A percentile compares a stretch with the other conserved stretches of the same genome.
Evolutionary conservation across 1,140 invertebrate species (phyloP).

Genomic region (Protaetia brevitarsis): DNA sequence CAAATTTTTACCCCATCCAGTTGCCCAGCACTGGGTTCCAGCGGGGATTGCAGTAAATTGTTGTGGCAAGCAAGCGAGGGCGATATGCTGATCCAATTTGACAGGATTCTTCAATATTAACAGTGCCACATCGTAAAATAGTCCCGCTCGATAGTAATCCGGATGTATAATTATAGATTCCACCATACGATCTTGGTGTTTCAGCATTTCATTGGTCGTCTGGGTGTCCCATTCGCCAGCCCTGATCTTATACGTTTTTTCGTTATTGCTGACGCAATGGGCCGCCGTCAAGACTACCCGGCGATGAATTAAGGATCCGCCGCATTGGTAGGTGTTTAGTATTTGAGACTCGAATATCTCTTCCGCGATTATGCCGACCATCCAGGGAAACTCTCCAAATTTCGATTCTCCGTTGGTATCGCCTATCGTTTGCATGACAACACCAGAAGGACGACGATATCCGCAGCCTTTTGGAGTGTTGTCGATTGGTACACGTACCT

Average conservation of each 20-base stretch:
- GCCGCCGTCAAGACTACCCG: conserved; percentile 61
- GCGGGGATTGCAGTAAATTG: conserved; percentile 43
- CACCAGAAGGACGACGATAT: conserved; percentile 58
- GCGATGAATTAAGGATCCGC: conserved; percentile 71
- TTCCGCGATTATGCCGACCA: conserved; percentile 70
- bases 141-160: conserved; percentile 53
- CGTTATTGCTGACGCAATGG: conserved; percentile 55
- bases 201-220: no score
- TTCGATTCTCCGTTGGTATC: conserved; percentile 59
- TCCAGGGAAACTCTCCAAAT: conserved; percentile 79
- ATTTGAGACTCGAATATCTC: conserved; percentile 50
- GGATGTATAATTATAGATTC: conserved; percentile 48
- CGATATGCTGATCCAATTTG: conserved; percentile 62
- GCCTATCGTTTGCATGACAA: conserved; percentile 66
- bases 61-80: conserved; percentile 66
- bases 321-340: conserved; percentile 55
- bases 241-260: no score
- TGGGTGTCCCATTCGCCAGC: no score
- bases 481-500: no score
- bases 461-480: conserved; percentile 59
- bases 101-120: conserved; percentile 59
- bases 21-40: conserved; percentile 53
- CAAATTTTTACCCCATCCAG: conserved; percentile 63
- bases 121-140: conserved; percentile 69
- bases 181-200: conserved; percentile 69